A percentile compares a stretch with the other conserved stretches of the same genome.
Conservation (phyloP, 2,797 vertebrate genomes). For the Alca torda region DNA sequence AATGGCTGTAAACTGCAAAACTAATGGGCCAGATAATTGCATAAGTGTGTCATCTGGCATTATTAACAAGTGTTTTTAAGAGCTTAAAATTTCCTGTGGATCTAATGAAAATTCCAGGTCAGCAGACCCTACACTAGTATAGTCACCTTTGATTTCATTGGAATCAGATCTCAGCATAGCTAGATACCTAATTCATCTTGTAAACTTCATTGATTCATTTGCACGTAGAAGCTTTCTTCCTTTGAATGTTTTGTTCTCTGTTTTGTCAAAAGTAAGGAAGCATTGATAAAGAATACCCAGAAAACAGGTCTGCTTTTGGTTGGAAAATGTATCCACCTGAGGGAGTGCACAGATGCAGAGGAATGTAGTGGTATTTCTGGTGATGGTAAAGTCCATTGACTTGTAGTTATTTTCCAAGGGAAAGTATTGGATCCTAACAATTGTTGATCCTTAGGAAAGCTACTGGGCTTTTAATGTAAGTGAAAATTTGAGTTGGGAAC, state of each 20-base stretch:
- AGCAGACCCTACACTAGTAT: neutral
- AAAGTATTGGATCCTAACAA: neutral
- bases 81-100: neutral
- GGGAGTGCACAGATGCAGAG: neutral
- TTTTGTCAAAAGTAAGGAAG: neutral
- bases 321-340: neutral
- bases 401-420: neutral
- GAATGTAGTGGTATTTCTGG: neutral
- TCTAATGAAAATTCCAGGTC: neutral
- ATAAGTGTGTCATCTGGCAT: neutral
- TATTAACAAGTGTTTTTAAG: neutral
- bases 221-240: neutral
- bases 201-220: constrained; percentile 13
- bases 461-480: neutral
- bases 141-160: neutral
- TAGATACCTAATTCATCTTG: neutral
- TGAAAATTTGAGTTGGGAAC: neutral
- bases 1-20: neutral
- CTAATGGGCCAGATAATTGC: neutral
- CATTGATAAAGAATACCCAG: constrained; percentile 33
- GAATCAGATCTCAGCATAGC: neutral
- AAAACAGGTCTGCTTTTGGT: neutral
- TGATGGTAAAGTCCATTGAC: neutral
- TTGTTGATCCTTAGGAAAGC: neutral
- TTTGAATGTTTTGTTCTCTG: constrained; percentile 12